These are phyloP conservation scores for Thomomys bottae DNA, from an alignment of 2,113 vertebrate genomes.

Conservation along the genomic window DNA sequence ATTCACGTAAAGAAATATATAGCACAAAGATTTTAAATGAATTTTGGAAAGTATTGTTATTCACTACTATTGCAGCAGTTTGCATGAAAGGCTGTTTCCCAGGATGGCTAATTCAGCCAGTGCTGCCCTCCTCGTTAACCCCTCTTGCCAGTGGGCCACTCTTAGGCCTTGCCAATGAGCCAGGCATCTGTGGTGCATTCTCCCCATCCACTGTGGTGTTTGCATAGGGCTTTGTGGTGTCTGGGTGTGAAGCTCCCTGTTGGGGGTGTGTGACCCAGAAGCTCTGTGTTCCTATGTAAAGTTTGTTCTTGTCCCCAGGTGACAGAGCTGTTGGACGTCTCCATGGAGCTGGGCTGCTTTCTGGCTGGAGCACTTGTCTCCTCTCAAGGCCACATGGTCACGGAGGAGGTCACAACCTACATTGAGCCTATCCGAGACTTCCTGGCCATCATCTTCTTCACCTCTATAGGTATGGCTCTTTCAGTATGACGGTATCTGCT, in stretches of 20 bases:
- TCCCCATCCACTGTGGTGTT: neutral
- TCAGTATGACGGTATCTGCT: fast-evolving
- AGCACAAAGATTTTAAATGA: neutral
- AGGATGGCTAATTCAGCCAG: neutral
- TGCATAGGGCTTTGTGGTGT: neutral
- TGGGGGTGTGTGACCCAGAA: neutral
- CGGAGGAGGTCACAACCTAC: slow-evolving; percentile 91
- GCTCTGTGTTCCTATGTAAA: neutral
- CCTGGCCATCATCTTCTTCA: slow-evolving; percentile 97
- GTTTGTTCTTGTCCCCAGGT: slow-evolving; percentile 84
- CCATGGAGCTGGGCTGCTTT: slow-evolving; percentile 99
- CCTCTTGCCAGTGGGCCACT: neutral
- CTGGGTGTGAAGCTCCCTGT: neutral
- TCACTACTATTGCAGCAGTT: neutral
- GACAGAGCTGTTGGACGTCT: slow-evolving; percentile 94
- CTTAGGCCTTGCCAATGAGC: neutral
- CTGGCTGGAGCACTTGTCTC: slow-evolving; percentile 96
- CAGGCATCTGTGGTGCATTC: neutral
- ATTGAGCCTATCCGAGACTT: slow-evolving; percentile 97
- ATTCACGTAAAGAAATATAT: neutral
- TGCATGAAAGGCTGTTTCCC: neutral
- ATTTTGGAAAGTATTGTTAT: neutral
- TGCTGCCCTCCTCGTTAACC: neutral
- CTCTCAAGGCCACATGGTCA: slow-evolving; percentile 95
- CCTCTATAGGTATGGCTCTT: slow-evolving; percentile 92